These are phyloP conservation scores for Eupsittula cactorum DNA, from an alignment of 2,113 vertebrate genomes.

Conservation along the genomic window DNA sequence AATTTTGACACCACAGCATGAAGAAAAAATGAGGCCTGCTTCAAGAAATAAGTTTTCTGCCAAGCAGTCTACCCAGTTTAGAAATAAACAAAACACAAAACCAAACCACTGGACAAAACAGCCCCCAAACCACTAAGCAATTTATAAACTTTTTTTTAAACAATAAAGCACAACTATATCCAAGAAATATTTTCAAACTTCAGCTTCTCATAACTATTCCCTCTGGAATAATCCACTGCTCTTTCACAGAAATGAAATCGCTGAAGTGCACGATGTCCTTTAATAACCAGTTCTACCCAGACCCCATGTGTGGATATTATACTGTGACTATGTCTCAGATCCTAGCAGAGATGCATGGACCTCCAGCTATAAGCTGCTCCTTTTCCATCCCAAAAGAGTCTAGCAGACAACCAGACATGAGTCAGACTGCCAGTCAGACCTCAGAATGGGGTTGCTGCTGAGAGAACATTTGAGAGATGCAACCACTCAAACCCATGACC, in stretches of 20 bases:
- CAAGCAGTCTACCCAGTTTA: neutral
- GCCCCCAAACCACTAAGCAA: neutral
- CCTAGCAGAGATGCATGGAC: neutral
- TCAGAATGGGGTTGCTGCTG: neutral
- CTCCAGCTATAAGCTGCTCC: neutral
- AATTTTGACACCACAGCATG: neutral
- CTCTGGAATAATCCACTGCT: neutral
- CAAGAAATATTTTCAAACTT: neutral
- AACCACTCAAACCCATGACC: neutral
- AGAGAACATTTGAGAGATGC: neutral
- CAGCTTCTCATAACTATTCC: neutral
- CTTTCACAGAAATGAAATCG: neutral
- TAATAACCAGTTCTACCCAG: neutral
- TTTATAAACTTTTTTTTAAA: neutral
- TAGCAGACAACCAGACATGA: accelerated
- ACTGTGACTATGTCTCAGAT: neutral
- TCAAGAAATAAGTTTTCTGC: neutral
- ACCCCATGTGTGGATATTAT: neutral
- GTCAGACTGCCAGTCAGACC: neutral
- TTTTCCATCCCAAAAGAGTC: neutral
- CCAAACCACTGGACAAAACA: neutral
- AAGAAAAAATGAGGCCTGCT: neutral
- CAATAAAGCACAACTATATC: neutral
- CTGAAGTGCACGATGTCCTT: neutral
- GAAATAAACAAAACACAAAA: neutral